Evolutionary conservation across 2,888 invertebrate genomes (phyloP), one percentile per base, ranked within the genome.

Genomic region (Iselma pallidipennis): DNA sequence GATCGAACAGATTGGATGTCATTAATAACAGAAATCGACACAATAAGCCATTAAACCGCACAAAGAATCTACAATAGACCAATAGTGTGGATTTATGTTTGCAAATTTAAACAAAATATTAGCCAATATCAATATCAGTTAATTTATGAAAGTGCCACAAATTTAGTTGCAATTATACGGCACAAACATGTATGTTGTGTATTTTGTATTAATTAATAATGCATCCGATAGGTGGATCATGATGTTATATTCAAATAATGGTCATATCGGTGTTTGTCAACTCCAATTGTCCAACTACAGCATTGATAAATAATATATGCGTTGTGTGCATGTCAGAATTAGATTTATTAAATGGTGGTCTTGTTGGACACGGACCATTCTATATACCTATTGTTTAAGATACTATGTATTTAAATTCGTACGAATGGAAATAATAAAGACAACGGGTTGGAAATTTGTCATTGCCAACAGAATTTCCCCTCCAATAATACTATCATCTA

Each of bases 201-300:
- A 78, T 79, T 79, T 76, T 76, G 76, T 76, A 77, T 77, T 77
- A 78, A 78, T 78, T 80, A 79, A 79, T 80, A 79, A 79, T 79
- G 75, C 78, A 74, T 71, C 74, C 77, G 77, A 77, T 79, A 78
- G 77, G 78, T 79, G 78, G 78, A 78, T 77, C 77, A 76, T 74
- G 76, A 77, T 79, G 78, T 78, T 78, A 78, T 79, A 78, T 79
- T 78, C 78, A 78, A 79, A 78, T 79, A 78, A 78, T 78, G 76
- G 76, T 72, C 75, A 70, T 75, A 75, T 74, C 76, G 76, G 74
- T 76, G 76, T 78, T 79, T 78, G 78, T 78, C 79, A 78, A 78
- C 76, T 76, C 72, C 79, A 76, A 77, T 78, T 78, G 76, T 77
- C 75, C 76, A 71, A 70, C 73, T 73, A 71, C 72, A 71, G 66